Evolutionary conservation across 2,797 vertebrate genomes (phyloP).

Genomic region (Tinamus major): DNA sequence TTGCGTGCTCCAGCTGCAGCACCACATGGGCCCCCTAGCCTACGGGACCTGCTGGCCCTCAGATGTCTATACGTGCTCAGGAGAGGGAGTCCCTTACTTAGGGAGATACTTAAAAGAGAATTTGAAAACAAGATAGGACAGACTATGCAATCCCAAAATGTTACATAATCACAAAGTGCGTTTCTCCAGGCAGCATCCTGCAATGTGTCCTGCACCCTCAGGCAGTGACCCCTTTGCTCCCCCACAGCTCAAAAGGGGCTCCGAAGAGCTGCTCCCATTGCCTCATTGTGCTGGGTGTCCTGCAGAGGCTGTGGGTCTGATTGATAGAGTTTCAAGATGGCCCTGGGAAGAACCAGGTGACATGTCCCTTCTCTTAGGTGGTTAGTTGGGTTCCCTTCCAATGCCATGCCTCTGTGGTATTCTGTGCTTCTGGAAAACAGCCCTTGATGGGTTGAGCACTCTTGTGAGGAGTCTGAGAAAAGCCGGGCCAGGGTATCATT

Average conservation of each 20-base stretch:
- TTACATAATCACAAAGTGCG: not conserved
- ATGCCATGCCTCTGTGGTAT: not conserved
- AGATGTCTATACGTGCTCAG: too few relatives aligned
- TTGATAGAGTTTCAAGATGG: not conserved
- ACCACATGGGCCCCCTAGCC: not conserved
- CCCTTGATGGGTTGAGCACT: not conserved
- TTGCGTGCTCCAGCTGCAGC: not conserved
- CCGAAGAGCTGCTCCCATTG: not conserved
- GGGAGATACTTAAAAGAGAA: not conserved
- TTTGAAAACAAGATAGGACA: not conserved
- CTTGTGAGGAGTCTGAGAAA: not conserved
- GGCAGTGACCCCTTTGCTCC: not conserved
- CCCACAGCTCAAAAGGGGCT: too few relatives aligned
- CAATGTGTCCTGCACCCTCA: not conserved
- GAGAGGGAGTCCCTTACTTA: not conserved
- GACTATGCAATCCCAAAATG: not conserved
- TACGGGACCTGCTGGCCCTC: not conserved
- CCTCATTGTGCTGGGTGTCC: not conserved
- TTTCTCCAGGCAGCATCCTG: not conserved
- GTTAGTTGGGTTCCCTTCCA: not conserved
- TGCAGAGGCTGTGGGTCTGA: too few relatives aligned
- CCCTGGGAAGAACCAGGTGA: not conserved
- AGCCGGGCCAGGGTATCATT: not conserved
- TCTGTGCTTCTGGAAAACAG: not conserved
- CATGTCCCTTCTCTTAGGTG: not conserved